Evolutionary conservation across 2,113 vertebrate species (phyloP).

Genomic region (Paralichthys olivaceus): DNA sequence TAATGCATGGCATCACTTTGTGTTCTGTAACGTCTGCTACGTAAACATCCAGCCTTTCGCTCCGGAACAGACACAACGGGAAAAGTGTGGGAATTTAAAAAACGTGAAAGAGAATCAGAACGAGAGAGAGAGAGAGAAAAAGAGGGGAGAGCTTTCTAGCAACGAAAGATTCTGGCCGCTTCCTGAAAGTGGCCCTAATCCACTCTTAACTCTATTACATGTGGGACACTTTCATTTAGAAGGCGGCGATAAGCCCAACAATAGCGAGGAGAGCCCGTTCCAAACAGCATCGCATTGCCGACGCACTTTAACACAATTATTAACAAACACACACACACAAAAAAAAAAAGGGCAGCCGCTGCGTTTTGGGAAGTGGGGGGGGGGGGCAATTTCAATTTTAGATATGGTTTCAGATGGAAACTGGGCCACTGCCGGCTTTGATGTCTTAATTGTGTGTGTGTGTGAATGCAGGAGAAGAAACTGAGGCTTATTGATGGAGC

Average conservation of each 20-base stretch:
- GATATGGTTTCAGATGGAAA: conserved; percentile 73
- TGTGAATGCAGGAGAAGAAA: conserved; percentile 45
- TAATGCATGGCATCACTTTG: too few species aligned
- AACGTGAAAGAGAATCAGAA: background rate
- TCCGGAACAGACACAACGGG: too few species aligned
- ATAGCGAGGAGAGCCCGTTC: conserved; percentile 47
- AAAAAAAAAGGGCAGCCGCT: conserved; percentile 50
- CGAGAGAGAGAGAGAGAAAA: background rate
- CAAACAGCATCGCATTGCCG: conserved; percentile 35
- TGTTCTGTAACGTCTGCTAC: too few species aligned
- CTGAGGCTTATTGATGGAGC: conserved; percentile 67
- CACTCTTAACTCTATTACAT: conserved; percentile 64
- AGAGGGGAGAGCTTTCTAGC: conserved; percentile 56
- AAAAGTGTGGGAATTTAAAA: background rate
- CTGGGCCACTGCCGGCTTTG: conserved; percentile 80
- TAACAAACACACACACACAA: conserved; percentile 57
- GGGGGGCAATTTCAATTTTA: conserved; percentile 68
- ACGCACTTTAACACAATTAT: conserved; percentile 37
- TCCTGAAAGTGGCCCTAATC: conserved; percentile 64
- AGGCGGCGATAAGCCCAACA: conserved; percentile 57
- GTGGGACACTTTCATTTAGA: conserved; percentile 59
- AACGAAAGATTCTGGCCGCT: conserved; percentile 52
- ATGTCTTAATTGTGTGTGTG: conserved; percentile 78
- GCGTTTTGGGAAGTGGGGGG: conserved; percentile 29
- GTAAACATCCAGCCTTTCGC: too few species aligned